Evolutionary conservation across 2,888 invertebrate species (phyloP).

Genomic region (Bugulina stolonifera): DNA sequence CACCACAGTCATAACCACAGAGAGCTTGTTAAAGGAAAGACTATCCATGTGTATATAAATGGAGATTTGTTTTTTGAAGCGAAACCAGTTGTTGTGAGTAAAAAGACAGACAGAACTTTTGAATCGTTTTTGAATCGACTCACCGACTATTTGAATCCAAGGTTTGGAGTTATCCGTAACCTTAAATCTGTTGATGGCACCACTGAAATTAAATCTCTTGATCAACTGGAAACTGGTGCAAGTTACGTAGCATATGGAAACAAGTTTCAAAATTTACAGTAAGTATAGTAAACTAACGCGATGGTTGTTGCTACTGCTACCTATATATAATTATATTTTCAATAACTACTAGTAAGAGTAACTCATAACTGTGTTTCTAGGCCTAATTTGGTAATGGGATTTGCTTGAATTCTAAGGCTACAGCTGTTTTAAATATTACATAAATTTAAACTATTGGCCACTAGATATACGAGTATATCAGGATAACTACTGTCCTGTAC

Average conservation of each 20-base stretch:
- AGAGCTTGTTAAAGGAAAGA: slow-evolving; percentile 13
- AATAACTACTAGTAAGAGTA: no score
- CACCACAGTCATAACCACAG: slow-evolving; percentile 17
- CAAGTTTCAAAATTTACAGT: slow-evolving; percentile 5
- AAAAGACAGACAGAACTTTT: background rate
- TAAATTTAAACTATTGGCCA: no score
- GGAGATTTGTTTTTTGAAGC: slow-evolving; percentile 18
- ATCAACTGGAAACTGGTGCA: background rate
- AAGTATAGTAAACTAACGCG: no score
- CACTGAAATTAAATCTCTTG: background rate
- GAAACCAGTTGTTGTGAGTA: background rate
- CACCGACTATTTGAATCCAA: background rate
- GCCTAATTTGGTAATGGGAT: no score
- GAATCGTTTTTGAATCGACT: slow-evolving; percentile 5
- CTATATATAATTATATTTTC: no score
- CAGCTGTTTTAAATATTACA: no score
- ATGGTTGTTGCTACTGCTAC: no score
- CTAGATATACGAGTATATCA: no score
- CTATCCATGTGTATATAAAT: slow-evolving; percentile 14
- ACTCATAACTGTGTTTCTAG: no score
- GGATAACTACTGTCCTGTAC: no score
- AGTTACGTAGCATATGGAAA: slow-evolving; percentile 19
- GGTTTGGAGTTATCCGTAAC: background rate
- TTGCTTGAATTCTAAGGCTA: no score
- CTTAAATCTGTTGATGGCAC: slow-evolving; percentile 3